These are phyloP conservation scores for Labeo rohita DNA, from an alignment of 2,113 vertebrate genomes.

Conservation along the genomic window DNA sequence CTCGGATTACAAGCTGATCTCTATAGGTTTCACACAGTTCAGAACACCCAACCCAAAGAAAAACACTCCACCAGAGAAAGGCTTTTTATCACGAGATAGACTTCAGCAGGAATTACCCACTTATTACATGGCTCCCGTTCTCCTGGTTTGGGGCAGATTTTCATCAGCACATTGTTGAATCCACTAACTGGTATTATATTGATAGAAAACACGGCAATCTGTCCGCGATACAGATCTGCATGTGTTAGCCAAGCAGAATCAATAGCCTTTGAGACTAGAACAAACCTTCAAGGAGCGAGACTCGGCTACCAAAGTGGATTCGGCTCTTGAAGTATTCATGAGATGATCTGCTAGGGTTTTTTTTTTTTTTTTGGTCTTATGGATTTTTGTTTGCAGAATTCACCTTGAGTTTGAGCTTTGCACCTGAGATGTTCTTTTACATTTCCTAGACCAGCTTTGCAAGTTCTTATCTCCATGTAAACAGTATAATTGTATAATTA, in stretches of 20 bases:
- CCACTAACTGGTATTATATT: conserved; percentile 23
- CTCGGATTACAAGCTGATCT: neutral
- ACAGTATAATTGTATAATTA: conserved; percentile 15
- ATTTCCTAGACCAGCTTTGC: neutral
- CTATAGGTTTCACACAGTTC: neutral
- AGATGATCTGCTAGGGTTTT: neutral
- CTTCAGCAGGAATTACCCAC: conserved; percentile 12
- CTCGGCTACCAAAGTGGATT: neutral
- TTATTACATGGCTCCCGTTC: neutral
- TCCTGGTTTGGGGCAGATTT: neutral
- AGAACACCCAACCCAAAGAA: neutral
- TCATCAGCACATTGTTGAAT: conserved; percentile 14
- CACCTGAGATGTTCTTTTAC: neutral
- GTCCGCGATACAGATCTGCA: conserved; percentile 41
- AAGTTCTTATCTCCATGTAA: neutral
- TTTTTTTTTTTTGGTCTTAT: neutral
- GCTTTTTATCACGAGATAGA: conserved; percentile 34
- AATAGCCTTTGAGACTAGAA: conserved; percentile 36
- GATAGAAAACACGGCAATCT: conserved; percentile 32
- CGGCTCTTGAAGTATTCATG: conserved; percentile 40
- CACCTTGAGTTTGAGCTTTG: conserved; percentile 46
- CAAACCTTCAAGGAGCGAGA: conserved; percentile 17
- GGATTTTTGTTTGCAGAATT: neutral
- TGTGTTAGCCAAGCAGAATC: conserved; percentile 44
- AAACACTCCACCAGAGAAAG: neutral